phyloP scores from a whole-genome alignment of 2,113 vertebrate species.

The Carassius auratus region DNA sequence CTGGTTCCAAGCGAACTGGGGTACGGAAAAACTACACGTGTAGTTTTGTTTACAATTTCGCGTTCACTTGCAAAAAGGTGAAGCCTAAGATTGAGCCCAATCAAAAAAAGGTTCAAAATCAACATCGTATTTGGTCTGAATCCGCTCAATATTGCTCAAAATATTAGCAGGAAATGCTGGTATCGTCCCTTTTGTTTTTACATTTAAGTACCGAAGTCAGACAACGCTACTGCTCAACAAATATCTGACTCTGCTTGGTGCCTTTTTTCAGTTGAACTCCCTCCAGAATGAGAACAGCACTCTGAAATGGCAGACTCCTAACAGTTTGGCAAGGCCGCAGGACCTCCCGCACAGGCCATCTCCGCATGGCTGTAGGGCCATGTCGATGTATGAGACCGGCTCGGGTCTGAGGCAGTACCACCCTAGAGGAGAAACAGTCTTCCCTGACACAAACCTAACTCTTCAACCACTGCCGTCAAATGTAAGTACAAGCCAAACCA shows the following conservation, averaged over 20 bases:
- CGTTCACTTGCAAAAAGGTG: too few species aligned
- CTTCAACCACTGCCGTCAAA: constrained; percentile 92
- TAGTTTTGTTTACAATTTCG: too few species aligned
- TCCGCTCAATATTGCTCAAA: too few species aligned
- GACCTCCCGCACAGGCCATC: constrained; percentile 84
- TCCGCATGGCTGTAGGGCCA: constrained; percentile 88
- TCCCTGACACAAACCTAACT: constrained; percentile 83
- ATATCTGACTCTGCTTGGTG: background rate
- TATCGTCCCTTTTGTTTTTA: too few species aligned
- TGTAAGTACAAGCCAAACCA: constrained; percentile 78
- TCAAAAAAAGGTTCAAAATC: too few species aligned
- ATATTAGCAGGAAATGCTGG: too few species aligned
- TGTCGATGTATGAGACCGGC: constrained; percentile 99
- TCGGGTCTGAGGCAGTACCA: constrained; percentile 89
- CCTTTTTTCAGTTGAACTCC: constrained; percentile 86
- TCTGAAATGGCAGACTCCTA: constrained; percentile 89
- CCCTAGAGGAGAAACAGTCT: constrained; percentile 83
- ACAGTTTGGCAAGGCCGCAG: constrained; percentile 79
- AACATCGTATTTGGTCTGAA: too few species aligned
- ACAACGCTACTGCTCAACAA: background rate
- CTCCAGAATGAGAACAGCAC: constrained; percentile 94
- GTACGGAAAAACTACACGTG: too few species aligned
- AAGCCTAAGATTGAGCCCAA: too few species aligned
- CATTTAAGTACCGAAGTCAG: too few species aligned
- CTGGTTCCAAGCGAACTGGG: too few species aligned